Percentiles rank a stretch among this genome's conserved stretches.
Evolutionary conservation across 2,797 vertebrate species (phyloP).

Genomic region (Bryconaethiops microstoma): DNA sequence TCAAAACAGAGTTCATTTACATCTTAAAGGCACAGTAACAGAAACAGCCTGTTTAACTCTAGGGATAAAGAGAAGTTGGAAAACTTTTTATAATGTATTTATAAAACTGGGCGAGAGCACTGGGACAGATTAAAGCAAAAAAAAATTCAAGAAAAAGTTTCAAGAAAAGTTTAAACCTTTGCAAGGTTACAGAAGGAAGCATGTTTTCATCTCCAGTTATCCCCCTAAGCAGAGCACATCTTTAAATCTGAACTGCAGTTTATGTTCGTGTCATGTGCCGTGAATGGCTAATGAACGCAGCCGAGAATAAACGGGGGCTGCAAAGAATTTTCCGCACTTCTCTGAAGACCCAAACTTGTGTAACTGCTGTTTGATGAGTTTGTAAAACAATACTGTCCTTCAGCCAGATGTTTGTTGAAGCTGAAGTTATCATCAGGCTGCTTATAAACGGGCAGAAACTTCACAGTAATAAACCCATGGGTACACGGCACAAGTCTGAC

Average conservation of each 20-base stretch:
- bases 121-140: background rate
- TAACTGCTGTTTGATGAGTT: background rate
- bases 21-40: no score
- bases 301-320: background rate
- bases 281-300: slow-evolving; percentile 21
- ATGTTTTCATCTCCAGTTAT: background rate
- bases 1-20: no score
- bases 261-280: slow-evolving; percentile 7
- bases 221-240: slow-evolving; percentile 5
- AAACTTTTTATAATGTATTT: no score
- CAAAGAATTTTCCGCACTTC: background rate
- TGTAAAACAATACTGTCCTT: background rate
- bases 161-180: slow-evolving; percentile 12
- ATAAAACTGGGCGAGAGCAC: background rate
- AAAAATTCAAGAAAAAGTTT: slow-evolving; percentile 11
- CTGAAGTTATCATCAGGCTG: background rate
- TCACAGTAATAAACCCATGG: no score
- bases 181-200: slow-evolving; percentile 19
- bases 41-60: no score
- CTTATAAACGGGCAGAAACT: no score
- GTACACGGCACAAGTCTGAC: no score
- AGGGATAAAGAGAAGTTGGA: no score
- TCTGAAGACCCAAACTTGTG: background rate
- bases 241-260: slow-evolving; percentile 8
- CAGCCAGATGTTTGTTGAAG: background rate